Evolutionary conservation across 2,888 invertebrate genomes (phyloP).

Genomic region (Athrips mouffetella): DNA sequence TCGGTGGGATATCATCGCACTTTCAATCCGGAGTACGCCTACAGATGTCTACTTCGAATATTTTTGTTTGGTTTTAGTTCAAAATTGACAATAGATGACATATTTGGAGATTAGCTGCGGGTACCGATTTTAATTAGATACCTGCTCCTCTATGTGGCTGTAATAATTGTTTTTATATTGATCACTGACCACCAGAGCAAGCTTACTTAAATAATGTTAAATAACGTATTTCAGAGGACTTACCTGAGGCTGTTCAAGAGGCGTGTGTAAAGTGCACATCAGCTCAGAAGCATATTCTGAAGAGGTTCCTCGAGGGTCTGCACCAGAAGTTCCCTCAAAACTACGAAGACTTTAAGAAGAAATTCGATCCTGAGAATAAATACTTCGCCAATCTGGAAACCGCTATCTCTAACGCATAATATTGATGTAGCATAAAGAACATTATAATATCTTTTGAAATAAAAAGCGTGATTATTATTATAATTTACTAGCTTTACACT

Average conservation of each 20-base stretch:
- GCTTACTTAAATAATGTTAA: background rate
- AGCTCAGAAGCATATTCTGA: conserved; percentile 80
- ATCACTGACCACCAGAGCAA: no score
- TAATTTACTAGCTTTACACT: no score
- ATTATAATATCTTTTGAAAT: background rate
- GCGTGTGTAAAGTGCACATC: conserved; percentile 82
- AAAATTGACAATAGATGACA: no score
- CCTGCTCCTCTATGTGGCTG: no score
- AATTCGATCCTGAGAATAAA: conserved; percentile 78
- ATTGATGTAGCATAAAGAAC: background rate
- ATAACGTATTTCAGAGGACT: conserved; percentile 68
- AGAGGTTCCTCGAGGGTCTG: conserved; percentile 74
- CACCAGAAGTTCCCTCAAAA: conserved; percentile 69
- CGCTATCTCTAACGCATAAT: conserved; percentile 38
- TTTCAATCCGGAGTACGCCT: no score
- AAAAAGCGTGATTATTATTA: background rate
- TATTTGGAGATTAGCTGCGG: no score
- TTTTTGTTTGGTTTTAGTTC: no score
- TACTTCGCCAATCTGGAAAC: conserved; percentile 72
- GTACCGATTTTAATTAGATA: no score
- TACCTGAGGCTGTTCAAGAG: conserved; percentile 80
- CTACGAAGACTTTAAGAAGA: conserved; percentile 65
- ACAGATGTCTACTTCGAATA: no score
- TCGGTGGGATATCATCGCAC: no score
- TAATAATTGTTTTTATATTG: no score